A percentile compares a stretch with the other conserved stretches of the same genome.
These are phyloP conservation scores for Maniola hyperantus DNA, from an alignment of 2,888 invertebrate species.

Conservation along the genomic window DNA sequence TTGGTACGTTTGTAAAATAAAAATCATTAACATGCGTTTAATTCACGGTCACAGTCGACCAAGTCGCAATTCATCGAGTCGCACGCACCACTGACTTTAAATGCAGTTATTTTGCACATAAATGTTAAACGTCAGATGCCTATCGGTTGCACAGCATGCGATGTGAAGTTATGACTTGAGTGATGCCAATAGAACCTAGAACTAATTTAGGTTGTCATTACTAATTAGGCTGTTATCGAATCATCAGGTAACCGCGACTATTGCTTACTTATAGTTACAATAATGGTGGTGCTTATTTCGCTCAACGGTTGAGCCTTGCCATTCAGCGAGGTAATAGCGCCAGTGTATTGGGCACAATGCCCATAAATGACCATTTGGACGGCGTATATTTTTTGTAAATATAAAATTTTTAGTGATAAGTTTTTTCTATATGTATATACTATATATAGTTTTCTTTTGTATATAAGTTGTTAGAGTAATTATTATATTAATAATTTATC, in stretches of 20 bases:
- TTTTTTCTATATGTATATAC: too few species aligned
- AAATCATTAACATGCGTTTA: constrained; percentile 46
- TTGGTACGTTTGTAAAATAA: not conserved
- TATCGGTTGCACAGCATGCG: constrained; percentile 51
- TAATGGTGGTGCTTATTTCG: too few species aligned
- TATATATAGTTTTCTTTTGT: too few species aligned
- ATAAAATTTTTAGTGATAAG: too few species aligned
- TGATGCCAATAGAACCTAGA: constrained; percentile 50
- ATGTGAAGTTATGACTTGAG: constrained; percentile 44
- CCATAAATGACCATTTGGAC: too few species aligned
- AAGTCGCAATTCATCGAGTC: constrained; percentile 59
- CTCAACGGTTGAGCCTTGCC: too few species aligned
- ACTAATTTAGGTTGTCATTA: constrained; percentile 32
- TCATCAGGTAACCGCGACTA: constrained; percentile 17
- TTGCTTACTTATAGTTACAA: not conserved
- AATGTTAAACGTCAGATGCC: constrained; percentile 56
- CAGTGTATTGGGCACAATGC: too few species aligned
- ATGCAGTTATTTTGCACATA: constrained; percentile 57
- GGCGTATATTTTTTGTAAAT: too few species aligned
- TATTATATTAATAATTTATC: too few species aligned
- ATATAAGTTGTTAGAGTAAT: too few species aligned
- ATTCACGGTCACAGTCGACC: constrained; percentile 64
- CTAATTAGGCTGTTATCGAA: constrained; percentile 19
- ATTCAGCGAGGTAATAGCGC: too few species aligned
- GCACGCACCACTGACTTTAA: constrained; percentile 65